phyloP scores from a whole-genome alignment of 2,113 vertebrate species.

The Pteronura brasiliensis region DNA sequence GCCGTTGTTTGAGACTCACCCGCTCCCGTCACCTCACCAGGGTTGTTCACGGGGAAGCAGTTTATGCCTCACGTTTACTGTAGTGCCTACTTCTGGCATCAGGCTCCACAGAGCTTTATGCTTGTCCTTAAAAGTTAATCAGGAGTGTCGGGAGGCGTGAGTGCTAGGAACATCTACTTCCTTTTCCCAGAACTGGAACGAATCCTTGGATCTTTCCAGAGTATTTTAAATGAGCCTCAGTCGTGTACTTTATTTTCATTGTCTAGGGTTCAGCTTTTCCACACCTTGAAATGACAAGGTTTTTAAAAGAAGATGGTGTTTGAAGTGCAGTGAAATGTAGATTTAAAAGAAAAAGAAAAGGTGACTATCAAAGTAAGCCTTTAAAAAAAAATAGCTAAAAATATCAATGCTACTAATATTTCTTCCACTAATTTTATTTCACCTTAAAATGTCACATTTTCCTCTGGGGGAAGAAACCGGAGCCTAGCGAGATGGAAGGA shows the following conservation, averaged over 20 bases:
- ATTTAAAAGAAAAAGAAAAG: background rate
- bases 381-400: constrained; percentile 6
- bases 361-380: background rate
- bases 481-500: background rate
- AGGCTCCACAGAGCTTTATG: background rate
- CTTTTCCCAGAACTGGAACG: background rate
- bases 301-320: background rate
- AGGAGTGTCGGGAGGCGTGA: background rate
- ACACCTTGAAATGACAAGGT: background rate
- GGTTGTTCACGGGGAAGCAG: background rate
- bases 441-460: background rate
- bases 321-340: background rate
- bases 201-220: constrained; percentile 16
- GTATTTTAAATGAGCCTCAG: background rate
- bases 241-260: background rate
- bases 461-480: background rate
- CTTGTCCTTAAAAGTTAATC: constrained; percentile 35
- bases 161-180: background rate
- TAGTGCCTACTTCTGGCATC: background rate
- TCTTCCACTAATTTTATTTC: constrained; percentile 7
- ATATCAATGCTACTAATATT: background rate
- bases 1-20: background rate
- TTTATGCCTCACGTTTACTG: background rate
- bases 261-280: background rate
- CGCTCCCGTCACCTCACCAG: background rate